phyloP scores from a whole-genome alignment of 1,140 invertebrate species.

The Zaprionus capensis region DNA sequence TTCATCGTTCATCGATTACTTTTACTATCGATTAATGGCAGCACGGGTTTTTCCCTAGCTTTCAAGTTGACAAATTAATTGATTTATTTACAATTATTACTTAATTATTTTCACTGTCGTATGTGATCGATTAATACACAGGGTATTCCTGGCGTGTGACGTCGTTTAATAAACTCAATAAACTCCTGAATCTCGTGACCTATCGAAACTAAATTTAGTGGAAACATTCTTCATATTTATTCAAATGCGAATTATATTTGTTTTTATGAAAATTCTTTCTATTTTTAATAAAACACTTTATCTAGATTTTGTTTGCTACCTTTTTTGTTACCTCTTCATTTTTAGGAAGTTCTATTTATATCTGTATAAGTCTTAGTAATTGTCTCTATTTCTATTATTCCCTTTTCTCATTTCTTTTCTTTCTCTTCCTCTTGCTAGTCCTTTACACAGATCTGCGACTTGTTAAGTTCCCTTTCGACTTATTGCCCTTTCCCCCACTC shows the following conservation, averaged over 20 bases:
- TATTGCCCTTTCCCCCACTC: constrained; percentile 14
- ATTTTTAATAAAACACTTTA: neutral
- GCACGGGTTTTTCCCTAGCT: neutral
- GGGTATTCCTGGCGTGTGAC: neutral
- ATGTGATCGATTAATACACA: neutral
- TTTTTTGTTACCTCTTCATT: neutral
- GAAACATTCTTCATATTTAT: neutral
- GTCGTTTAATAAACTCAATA: neutral
- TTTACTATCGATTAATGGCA: neutral
- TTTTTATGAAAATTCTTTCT: neutral
- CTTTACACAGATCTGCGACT: constrained; percentile 23
- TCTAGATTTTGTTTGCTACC: neutral
- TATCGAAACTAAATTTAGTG: neutral
- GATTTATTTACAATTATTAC: neutral
- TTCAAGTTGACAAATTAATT: neutral
- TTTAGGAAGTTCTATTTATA: no score
- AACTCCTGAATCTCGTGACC: neutral
- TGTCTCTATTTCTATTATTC: neutral
- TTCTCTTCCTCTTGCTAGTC: neutral
- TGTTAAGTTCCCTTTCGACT: neutral
- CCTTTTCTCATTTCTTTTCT: neutral
- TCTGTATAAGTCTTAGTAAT: no score
- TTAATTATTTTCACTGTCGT: neutral
- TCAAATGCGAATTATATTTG: neutral
- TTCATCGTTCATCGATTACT: neutral